phyloP scores from a whole-genome alignment of 2,888 invertebrate genomes.

The Flexamia atlantica region DNA sequence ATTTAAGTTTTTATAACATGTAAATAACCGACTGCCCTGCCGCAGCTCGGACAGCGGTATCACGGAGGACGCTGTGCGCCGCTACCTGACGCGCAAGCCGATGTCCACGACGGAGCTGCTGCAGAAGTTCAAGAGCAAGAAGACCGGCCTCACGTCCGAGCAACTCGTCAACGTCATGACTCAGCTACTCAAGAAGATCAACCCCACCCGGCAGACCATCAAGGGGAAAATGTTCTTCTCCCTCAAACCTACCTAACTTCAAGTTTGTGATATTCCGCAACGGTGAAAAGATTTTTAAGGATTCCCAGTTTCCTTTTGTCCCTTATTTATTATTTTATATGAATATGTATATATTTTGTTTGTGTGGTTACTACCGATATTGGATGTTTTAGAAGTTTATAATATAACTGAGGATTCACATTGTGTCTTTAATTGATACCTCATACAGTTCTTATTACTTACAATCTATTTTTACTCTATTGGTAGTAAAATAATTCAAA shows the following conservation, averaged over 20 bases:
- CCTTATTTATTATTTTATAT: background rate
- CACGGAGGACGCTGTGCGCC: constrained; percentile 95
- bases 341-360: background rate
- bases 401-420: too few species aligned
- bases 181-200: constrained; percentile 95
- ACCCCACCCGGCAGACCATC: constrained; percentile 94
- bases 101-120: constrained; percentile 98
- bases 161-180: constrained; percentile 96
- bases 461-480: too few species aligned
- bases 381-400: too few species aligned
- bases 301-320: background rate
- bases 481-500: too few species aligned
- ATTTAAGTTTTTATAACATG: too few species aligned
- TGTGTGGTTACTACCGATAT: too few species aligned
- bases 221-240: constrained; percentile 97
- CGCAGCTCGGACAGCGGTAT: constrained; percentile 89
- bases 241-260: constrained; percentile 79
- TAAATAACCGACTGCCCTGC: too few species aligned
- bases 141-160: constrained; percentile 93
- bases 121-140: constrained; percentile 97
- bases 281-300: background rate
- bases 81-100: constrained; percentile 97
- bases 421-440: too few species aligned
- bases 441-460: too few species aligned
- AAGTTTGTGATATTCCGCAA: background rate